Percentiles rank a stretch among this genome's conserved stretches.
These are phyloP conservation scores for Helarctos malayanus DNA, from an alignment of 2,797 vertebrate genomes.

Conservation along the genomic window DNA sequence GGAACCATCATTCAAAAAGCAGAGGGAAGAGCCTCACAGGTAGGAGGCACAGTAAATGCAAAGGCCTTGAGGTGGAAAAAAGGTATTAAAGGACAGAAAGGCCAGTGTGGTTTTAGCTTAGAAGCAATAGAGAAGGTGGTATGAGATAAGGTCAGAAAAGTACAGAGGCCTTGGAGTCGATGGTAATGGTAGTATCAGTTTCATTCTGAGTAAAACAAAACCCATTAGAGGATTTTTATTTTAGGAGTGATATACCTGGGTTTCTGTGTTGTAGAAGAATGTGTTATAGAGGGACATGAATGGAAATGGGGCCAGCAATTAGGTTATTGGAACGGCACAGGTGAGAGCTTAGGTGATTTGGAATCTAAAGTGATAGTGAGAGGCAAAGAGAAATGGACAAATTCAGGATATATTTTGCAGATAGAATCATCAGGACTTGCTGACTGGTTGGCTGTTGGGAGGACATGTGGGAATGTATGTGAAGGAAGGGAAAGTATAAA, in stretches of 20 bases:
- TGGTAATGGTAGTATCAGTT: neutral
- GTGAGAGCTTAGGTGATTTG: neutral
- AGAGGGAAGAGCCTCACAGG: neutral
- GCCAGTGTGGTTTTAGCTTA: neutral
- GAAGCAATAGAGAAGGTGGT: neutral
- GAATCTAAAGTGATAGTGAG: neutral
- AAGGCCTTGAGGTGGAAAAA: neutral
- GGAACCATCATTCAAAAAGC: neutral
- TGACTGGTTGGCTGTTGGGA: neutral
- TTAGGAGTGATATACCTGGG: neutral
- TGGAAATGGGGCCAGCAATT: neutral
- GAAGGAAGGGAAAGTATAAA: neutral
- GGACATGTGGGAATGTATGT: neutral
- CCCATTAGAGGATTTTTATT: neutral
- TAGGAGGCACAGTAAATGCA: neutral
- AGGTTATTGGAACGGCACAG: neutral
- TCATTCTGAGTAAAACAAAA: neutral
- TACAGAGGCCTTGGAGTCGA: neutral
- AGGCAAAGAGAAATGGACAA: neutral
- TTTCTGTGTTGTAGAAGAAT: neutral
- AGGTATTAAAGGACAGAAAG: neutral
- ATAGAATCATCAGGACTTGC: slow-evolving; percentile 14
- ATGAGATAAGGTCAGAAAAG: neutral
- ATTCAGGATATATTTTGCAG: slow-evolving; percentile 7
- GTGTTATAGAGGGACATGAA: neutral